phyloP scores from a whole-genome alignment of 1,140 invertebrate genomes.

The Sarcophaga bullata region DNA sequence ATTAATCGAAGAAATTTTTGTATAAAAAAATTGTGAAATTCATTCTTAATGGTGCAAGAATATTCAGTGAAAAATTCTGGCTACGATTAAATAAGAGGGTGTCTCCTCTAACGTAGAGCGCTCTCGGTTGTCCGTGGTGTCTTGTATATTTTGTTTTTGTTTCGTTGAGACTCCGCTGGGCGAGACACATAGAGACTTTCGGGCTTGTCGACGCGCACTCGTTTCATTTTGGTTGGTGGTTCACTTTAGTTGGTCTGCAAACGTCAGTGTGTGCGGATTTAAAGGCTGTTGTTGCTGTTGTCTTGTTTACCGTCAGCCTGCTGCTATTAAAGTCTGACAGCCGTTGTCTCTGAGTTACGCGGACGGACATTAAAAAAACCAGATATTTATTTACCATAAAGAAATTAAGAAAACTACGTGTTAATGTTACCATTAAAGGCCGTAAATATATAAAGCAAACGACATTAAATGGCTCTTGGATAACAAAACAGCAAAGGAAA shows the following conservation, averaged over 20 bases:
- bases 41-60: slow-evolving; percentile 9
- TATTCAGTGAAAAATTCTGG: slow-evolving; percentile 35
- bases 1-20: not conserved
- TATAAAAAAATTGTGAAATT: slow-evolving; percentile 23
- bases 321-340: not conserved
- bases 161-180: slow-evolving; percentile 41
- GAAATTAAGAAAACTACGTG: slow-evolving; percentile 18
- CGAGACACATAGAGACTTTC: slow-evolving; percentile 30
- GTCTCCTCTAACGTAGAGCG: slow-evolving; percentile 39
- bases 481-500: not conserved
- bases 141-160: slow-evolving; percentile 21
- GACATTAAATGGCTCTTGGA: not conserved
- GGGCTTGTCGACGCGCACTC: slow-evolving; percentile 41
- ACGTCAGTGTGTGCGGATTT: slow-evolving; percentile 39
- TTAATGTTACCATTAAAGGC: slow-evolving; percentile 34
- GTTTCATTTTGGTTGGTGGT: slow-evolving; percentile 34
- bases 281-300: not conserved
- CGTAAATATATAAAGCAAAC: not conserved
- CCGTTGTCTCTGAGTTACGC: slow-evolving; percentile 14
- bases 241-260: slow-evolving; percentile 32
- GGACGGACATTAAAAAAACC: slow-evolving; percentile 12
- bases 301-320: not conserved
- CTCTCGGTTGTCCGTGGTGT: slow-evolving; percentile 33
- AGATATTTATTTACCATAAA: slow-evolving; percentile 10
- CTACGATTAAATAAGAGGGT: slow-evolving; percentile 39